Conservation (phyloP, 2,113 vertebrate genomes). For the Centropus bengalensis region DNA sequence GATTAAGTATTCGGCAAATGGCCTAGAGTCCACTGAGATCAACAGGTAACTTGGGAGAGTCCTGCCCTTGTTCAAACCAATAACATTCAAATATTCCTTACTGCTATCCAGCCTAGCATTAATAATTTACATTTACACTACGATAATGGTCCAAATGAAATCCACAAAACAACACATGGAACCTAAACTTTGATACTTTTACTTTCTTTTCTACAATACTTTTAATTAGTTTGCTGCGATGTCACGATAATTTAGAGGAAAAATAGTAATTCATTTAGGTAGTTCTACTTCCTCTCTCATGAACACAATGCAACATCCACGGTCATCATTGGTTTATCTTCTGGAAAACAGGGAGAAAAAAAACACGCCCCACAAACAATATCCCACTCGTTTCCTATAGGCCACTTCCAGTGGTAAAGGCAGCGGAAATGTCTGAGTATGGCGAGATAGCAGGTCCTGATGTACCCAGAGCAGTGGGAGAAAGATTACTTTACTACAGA, state of each 20-base stretch:
- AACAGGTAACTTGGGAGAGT: not conserved
- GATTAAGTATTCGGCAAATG: not conserved
- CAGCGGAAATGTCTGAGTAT: not conserved
- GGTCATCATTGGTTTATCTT: not conserved
- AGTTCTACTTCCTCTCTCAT: not conserved
- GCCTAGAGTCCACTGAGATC: not conserved
- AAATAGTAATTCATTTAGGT: not conserved
- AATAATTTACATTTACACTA: not conserved
- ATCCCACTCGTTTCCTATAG: not conserved
- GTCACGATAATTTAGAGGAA: not conserved
- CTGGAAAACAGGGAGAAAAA: not conserved
- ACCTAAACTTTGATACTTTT: not conserved
- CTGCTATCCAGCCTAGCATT: not conserved
- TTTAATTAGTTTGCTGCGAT: not conserved
- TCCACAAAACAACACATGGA: rapidly evolving
- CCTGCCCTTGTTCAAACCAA: not conserved
- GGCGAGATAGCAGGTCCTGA: not conserved
- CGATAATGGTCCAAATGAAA: not conserved
- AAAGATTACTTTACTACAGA: not conserved
- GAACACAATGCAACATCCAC: not conserved
- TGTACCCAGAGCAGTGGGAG: rapidly evolving
- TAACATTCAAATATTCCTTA: not conserved
- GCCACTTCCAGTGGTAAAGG: not conserved
- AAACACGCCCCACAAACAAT: not conserved
- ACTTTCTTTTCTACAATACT: not conserved